Evolutionary conservation across 64 coral and sea anemone species (phyloP).

Genomic region (Montipora foliosa): DNA sequence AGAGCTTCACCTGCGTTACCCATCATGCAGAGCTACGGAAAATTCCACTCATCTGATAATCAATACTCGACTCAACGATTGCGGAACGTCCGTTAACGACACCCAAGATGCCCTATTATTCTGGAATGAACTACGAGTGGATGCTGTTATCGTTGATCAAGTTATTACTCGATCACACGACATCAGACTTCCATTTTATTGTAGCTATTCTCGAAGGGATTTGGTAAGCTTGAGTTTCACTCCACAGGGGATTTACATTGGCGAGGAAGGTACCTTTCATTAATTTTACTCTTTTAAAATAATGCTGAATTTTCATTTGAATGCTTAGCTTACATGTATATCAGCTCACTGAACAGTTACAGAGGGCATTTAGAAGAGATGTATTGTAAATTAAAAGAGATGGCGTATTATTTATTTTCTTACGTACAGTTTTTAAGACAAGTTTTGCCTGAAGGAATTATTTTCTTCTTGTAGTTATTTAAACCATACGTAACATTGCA

Average conservation of each 20-base stretch:
- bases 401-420: too few species aligned
- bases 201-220: slow-evolving; percentile 44
- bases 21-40: slow-evolving; percentile 23
- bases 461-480: too few species aligned
- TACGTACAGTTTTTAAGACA: too few species aligned
- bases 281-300: not conserved
- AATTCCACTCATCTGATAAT: slow-evolving; percentile 58
- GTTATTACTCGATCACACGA: slow-evolving; percentile 52
- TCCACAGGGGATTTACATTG: not conserved
- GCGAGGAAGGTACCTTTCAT: not conserved
- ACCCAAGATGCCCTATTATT: slow-evolving; percentile 38
- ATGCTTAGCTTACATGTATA: not conserved
- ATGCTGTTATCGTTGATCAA: slow-evolving; percentile 7
- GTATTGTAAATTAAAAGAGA: too few species aligned
- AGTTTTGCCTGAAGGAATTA: too few species aligned
- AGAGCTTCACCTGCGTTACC: slow-evolving; percentile 40
- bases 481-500: too few species aligned
- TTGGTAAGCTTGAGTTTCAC: not conserved
- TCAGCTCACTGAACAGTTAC: too few species aligned
- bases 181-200: slow-evolving; percentile 62
- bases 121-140: slow-evolving; percentile 32
- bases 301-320: not conserved
- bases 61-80: slow-evolving; percentile 38
- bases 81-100: slow-evolving; percentile 63
- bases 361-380: too few species aligned